A percentile compares a stretch with the other conserved stretches of the same genome.
phyloP scores from a whole-genome alignment of 2,113 vertebrate genomes.

The Manacus vitellinus region DNA sequence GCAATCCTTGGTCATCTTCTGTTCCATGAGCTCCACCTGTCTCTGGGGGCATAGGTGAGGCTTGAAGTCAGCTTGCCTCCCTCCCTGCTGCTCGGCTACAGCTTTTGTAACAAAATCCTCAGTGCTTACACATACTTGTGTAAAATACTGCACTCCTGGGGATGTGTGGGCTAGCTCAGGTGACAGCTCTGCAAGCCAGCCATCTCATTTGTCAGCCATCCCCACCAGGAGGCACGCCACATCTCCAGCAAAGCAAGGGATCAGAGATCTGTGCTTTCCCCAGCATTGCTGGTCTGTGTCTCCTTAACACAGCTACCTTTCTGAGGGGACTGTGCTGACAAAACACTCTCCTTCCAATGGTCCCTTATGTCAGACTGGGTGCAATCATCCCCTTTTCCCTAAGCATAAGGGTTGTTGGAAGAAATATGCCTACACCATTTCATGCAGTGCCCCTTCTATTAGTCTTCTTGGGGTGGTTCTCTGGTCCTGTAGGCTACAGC shows the following conservation, averaged over 20 bases:
- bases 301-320: not conserved
- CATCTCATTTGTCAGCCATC: not conserved
- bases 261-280: not conserved
- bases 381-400: not conserved
- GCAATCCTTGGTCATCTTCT: not conserved
- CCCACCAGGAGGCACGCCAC: not conserved
- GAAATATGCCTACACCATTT: not conserved
- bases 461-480: not conserved
- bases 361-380: not conserved
- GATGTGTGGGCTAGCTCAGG: rapidly evolving
- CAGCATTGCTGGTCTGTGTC: rapidly evolving
- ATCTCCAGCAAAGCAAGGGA: not conserved
- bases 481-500: not conserved
- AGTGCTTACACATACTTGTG: not conserved
- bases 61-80: not conserved
- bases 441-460: not conserved
- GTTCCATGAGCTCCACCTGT: not conserved
- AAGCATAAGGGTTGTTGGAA: not conserved
- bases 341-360: not conserved
- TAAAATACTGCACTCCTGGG: not conserved
- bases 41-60: not conserved
- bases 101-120: not conserved
- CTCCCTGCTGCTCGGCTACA: not conserved
- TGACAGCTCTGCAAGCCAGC: not conserved
- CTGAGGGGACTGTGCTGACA: not conserved